Evolutionary conservation across 2,888 invertebrate species (phyloP).

Genomic region (Endomychus coccineus): DNA sequence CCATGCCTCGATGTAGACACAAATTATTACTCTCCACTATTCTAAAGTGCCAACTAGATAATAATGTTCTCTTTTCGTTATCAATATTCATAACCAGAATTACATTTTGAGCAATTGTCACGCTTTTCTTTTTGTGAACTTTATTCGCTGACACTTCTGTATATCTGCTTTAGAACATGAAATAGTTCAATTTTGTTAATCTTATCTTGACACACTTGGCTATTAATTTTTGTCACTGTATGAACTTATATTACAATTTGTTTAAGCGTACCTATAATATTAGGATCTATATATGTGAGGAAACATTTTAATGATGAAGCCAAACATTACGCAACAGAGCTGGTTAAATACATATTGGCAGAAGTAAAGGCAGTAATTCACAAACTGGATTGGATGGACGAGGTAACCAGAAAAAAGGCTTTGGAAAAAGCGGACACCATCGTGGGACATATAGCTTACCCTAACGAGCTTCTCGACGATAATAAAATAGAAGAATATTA

Average conservation of each 20-base stretch:
- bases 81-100: too few relatives aligned
- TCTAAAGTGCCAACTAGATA: too few relatives aligned
- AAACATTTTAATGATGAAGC: conserved; percentile 74
- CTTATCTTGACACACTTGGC: too few relatives aligned
- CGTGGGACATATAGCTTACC: conserved; percentile 81
- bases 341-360: conserved; percentile 70
- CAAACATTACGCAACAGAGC: conserved; percentile 69
- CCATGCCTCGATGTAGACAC: too few relatives aligned
- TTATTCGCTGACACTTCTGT: too few relatives aligned
- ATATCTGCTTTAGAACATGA: too few relatives aligned
- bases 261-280: conserved; percentile 19
- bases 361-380: conserved; percentile 70
- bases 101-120: too few relatives aligned
- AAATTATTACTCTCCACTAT: too few relatives aligned
- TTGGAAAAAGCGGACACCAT: conserved; percentile 68
- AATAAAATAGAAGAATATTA: conserved; percentile 69
- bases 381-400: conserved; percentile 83
- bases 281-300: conserved; percentile 68
- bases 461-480: conserved; percentile 73
- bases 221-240: neutral
- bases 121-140: too few relatives aligned
- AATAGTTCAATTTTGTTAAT: too few relatives aligned
- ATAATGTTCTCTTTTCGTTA: too few relatives aligned
- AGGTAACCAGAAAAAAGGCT: conserved; percentile 61
- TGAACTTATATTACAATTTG: neutral